These are phyloP conservation scores for Nycticebus coucang DNA, from an alignment of 2,113 vertebrate species.

Conservation along the genomic window DNA sequence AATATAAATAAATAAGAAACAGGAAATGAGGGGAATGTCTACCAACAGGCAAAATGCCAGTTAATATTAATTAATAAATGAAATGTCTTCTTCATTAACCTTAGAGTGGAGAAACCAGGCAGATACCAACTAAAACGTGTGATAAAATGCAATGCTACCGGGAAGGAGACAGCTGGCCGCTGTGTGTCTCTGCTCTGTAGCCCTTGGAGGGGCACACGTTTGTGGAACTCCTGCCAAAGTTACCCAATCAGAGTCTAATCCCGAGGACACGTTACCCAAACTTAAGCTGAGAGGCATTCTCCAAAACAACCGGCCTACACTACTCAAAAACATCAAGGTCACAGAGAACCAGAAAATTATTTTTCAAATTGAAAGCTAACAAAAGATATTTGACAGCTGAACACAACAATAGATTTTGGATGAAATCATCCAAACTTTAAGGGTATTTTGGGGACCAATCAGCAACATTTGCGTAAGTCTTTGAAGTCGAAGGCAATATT, in stretches of 20 bases:
- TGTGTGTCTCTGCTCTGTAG: neutral
- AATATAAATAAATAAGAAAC: neutral
- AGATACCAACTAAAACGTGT: neutral
- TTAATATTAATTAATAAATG: neutral
- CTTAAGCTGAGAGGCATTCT: neutral
- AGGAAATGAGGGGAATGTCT: neutral
- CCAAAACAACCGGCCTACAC: neutral
- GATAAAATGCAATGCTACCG: neutral
- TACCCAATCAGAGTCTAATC: neutral
- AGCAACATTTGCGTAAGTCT: neutral
- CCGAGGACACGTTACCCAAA: neutral
- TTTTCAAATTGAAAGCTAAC: neutral
- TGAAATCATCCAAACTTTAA: neutral
- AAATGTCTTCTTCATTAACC: neutral
- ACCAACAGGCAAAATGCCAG: neutral
- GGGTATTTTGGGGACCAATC: neutral
- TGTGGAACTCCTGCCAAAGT: neutral
- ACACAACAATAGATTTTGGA: neutral
- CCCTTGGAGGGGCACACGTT: accelerated
- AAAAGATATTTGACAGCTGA: neutral
- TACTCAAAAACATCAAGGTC: neutral
- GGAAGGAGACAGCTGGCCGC: neutral
- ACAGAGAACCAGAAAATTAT: neutral
- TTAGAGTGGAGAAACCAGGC: neutral
- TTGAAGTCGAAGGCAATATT: slow-evolving; percentile 1